Base-by-base conservation (phyloP, 2,888 invertebrate species). In the Strigamia transsilvanica region DNA sequence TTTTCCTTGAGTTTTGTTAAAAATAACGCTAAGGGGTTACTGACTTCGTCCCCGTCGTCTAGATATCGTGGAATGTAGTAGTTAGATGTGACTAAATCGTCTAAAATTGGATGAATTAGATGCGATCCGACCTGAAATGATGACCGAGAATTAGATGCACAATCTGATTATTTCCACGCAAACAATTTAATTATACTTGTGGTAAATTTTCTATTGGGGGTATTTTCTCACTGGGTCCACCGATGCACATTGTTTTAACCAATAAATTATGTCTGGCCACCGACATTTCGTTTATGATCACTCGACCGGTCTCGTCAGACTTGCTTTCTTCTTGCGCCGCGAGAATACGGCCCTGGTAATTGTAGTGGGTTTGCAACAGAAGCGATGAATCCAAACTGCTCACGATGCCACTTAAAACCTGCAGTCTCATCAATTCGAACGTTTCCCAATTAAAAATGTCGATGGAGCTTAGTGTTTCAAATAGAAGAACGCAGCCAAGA, bases 181-280 rank as follows among this genome's bases (percentile, higher is more conserved):
- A 18, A 21, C 4, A 6, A 18, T 13, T 5, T 4, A 73, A 18
- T 13, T 32, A n/a, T 46, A 41, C 80, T 12, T 23, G 15, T n/a
- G 38, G 9, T 41, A 38, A 80, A 38, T 7, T 42, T 12, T 80
- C 10, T 3, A 27, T 27, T 4, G 81, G 81, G 7, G 41, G 1
- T 21, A 77, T 38, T 41, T 81, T 66, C 41, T 81, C 81, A 21
- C 27, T 77, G 5, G 81, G 81, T 15, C 81, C 81, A 21, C 81
- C 81, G 13, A 81, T 21, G 23, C 21, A n/a, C 23, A 81, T 32
- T n/a, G 77, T 38, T 77, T 81, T 81, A 7, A 81, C 81, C 15
- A 81, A 41, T 18, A 81, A 18, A 18, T 81, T 73, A 23, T 81
- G 66, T 10, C 81, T 34, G 15, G 15, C 41, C 4, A 73, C 18